Evolutionary conservation across 2,888 invertebrate species (phyloP).

Genomic region (Melitaea athalia): DNA sequence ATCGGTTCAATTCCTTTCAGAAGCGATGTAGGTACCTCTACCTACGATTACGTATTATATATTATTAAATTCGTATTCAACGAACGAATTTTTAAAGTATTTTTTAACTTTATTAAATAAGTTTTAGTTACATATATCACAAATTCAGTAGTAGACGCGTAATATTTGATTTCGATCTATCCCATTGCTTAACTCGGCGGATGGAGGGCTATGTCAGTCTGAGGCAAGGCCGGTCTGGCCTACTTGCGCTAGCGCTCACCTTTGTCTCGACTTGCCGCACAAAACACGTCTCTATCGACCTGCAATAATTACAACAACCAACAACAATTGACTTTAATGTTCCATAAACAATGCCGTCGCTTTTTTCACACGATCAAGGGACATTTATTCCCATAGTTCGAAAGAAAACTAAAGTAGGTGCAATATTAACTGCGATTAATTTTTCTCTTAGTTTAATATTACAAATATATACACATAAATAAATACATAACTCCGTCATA

Average conservation of each 20-base stretch:
- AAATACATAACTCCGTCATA: slow-evolving; percentile 10
- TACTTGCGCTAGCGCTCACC: slow-evolving; percentile 66
- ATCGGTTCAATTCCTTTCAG: too few species aligned
- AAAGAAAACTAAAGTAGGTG: slow-evolving; percentile 10
- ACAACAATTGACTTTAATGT: slow-evolving; percentile 40
- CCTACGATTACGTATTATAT: neutral
- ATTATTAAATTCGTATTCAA: neutral
- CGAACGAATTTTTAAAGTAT: neutral
- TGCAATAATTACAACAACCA: slow-evolving; percentile 42
- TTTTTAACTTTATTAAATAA: neutral
- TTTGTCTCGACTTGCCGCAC: slow-evolving; percentile 57
- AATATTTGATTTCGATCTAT: slow-evolving; percentile 28
- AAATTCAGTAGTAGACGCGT: neutral
- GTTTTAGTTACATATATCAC: neutral
- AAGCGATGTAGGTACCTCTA: too few species aligned
- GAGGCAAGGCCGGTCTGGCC: slow-evolving; percentile 72
- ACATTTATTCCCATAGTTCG: slow-evolving; percentile 20
- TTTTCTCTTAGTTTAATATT: neutral
- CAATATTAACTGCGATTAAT: neutral
- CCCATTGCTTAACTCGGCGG: slow-evolving; percentile 42
- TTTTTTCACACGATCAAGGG: slow-evolving; percentile 32
- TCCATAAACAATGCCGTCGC: slow-evolving; percentile 35
- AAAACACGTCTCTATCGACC: slow-evolving; percentile 54
- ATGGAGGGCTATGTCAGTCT: slow-evolving; percentile 60
- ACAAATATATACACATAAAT: slow-evolving; percentile 8